Base-by-base conservation (phyloP, 2,113 vertebrate species). In the Serinus canaria region DNA sequence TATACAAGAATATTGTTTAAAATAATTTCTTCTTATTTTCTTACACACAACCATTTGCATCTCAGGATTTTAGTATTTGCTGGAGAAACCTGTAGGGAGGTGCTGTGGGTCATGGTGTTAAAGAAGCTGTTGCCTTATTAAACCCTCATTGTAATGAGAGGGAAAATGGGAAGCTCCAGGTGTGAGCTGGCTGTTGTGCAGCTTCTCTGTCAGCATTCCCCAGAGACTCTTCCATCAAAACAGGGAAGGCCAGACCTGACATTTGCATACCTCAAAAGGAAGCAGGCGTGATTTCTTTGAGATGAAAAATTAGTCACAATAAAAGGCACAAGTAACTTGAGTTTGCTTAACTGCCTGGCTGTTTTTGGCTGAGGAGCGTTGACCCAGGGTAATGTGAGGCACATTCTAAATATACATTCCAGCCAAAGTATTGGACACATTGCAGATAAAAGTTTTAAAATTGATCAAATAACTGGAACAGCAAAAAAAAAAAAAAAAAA, bases 201-300 rank as follows among this genome's bases (percentile, higher is more conserved):
- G 22, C 62, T 91, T 14, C 50, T 72, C 58, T 41, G 43, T 3
- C 39, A 24, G 31, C 2, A 0, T 73, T 69, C 92, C 56, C 82
- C 50, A 74, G 92, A 80, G 88, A 63, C 50, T 58, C 33, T 31
- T 66, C 85, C 70, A 58, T 80, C 63, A 85, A 83, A 86, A 62
- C 7, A 35, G 39, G 28, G 47, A 85, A 74, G 59, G 72, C 78
- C 66, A 77, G 68, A 70, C 31, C 41, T 88, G 85, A 49, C 25
- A 88, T 94, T 77, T 95, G 31, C 94, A 83, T 93, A 35, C 39
- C 75, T 90, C 67, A 70, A 8, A 86, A 93, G 28, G 15, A 93
- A 74, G 21, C 53, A 86, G 58, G 12, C 28, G 10, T n/a, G 31
- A 30, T 79, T 91, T 90, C 79, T 92, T 69, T 74, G 83, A 73